Conservation (phyloP, 2,888 invertebrate species). For the Pherbina coryleti region DNA sequence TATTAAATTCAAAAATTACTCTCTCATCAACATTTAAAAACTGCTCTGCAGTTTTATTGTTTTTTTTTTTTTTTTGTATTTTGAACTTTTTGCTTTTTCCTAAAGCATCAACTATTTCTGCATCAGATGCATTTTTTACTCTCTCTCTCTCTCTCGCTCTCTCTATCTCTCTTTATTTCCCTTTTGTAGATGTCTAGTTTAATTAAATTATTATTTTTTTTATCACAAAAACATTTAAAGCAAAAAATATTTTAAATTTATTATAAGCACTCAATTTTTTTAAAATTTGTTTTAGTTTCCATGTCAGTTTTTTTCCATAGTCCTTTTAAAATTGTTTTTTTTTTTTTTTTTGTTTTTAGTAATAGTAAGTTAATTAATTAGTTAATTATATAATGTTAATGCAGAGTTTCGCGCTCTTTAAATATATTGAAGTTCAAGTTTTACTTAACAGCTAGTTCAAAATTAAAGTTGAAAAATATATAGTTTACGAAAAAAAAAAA, state of each 20-base stretch:
- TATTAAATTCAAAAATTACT: neutral
- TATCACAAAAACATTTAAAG: slow-evolving; percentile 23
- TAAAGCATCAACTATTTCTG: no score
- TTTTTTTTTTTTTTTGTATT: neutral
- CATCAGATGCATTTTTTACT: no score
- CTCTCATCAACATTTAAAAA: neutral
- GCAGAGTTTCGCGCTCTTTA: neutral
- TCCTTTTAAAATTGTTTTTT: neutral
- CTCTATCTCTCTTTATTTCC: no score
- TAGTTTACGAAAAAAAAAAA: slow-evolving; percentile 33
- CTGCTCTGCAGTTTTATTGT: neutral
- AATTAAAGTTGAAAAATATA: slow-evolving; percentile 44
- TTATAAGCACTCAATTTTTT: slow-evolving; percentile 5
- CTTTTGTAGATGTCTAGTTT: neutral
- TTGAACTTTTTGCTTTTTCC: neutral
- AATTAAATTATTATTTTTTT: neutral
- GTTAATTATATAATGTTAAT: neutral
- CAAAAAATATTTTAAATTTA: slow-evolving; percentile 2
- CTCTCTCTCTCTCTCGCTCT: neutral
- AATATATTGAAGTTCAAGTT: slow-evolving; percentile 41
- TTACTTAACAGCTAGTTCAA: slow-evolving; percentile 44
- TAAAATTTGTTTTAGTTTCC: slow-evolving; percentile 2
- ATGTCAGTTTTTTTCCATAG: slow-evolving; percentile 7
- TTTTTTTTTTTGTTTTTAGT: no score
- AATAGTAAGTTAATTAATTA: no score